Conservation (phyloP, 1,140 invertebrate species). For the Drosophila carrolli region DNA sequence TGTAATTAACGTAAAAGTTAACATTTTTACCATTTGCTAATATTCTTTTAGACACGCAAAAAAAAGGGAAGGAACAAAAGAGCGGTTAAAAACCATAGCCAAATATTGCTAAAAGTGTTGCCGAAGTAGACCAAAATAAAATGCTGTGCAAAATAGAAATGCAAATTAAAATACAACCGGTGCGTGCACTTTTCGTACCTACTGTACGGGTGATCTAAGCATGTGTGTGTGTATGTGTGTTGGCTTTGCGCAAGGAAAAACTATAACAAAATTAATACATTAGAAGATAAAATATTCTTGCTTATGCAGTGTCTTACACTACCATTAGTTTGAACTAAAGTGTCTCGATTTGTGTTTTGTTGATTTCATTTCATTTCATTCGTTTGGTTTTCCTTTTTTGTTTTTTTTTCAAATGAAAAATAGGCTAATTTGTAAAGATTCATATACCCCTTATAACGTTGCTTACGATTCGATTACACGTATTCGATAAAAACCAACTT, state of each 20-base stretch:
- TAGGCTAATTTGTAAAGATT: conserved; percentile 76
- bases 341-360: conserved; percentile 70
- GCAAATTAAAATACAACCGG: conserved; percentile 72
- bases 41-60: conserved; percentile 27
- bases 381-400: conserved; percentile 31
- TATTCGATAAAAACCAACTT: conserved; percentile 79
- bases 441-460: conserved; percentile 62
- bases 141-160: conserved; percentile 73
- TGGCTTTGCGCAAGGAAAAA: conserved; percentile 60
- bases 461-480: conserved; percentile 73
- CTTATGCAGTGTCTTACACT: conserved; percentile 82
- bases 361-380: conserved; percentile 30
- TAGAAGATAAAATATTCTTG: conserved; percentile 78
- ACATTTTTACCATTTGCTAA: conserved; percentile 64
- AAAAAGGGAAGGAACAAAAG: conserved; percentile 14
- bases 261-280: conserved; percentile 81
- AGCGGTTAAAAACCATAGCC: conserved; percentile 22
- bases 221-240: conserved; percentile 36
- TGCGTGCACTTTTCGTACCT: conserved; percentile 63
- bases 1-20: conserved; percentile 57
- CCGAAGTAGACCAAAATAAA: conserved; percentile 30
- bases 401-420: conserved; percentile 63
- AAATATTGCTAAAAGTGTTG: conserved; percentile 44
- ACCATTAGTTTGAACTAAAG: conserved; percentile 82
- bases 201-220: conserved; percentile 50